Evolutionary conservation across 2,797 vertebrate species (phyloP), one percentile per base, ranked within the genome.

Genomic region (Amazona finschi): DNA sequence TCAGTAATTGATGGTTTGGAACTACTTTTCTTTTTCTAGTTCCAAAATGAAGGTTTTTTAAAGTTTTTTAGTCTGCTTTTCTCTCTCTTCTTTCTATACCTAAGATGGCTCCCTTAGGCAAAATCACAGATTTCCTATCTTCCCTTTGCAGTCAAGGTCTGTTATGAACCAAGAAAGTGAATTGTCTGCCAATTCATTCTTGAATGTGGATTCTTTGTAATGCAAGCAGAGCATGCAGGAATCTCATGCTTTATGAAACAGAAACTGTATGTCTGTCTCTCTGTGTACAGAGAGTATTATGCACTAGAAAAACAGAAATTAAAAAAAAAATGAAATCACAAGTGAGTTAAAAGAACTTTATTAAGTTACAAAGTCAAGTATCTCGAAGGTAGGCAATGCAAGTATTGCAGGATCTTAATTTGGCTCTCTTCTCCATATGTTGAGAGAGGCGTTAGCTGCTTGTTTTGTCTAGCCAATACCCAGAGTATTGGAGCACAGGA

Each of bases 51-150:
- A 46, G 47, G 9, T 1, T 28, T 71, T 57, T 55, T 44, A 21
- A 64, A 73, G 28, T 5, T 44, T 77, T 83, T 81, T 47, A 55
- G 16, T 38, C 39, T 89, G 18, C 72, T 94, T 86, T 21, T 25
- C 18, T 52, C 39, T 77, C 69, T 95, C 22, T 81, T 72, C 49
- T 85, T 90, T 75, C 80, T 38, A 11, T 76, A 53, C 18, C 73
- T 53, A 28, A 61, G 38, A 64, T 67, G 77, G 22, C 11, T 92
- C 50, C 94, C 67, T 62, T 55, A 91, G 71, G 82, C 50, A 78
- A 89, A 86, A 87, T 95, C 89, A 82, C 46, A 78, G 79, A 78
- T 86, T 90, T 91, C 50, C 50, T 75, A 60, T 64, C 82, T 95
- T 86, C 36, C 66, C 64, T 30, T 88, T 76, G 44, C 85, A 91